These are phyloP conservation scores for Liposcelis brunnea DNA, from an alignment of 2,888 invertebrate genomes.

Conservation along the genomic window DNA sequence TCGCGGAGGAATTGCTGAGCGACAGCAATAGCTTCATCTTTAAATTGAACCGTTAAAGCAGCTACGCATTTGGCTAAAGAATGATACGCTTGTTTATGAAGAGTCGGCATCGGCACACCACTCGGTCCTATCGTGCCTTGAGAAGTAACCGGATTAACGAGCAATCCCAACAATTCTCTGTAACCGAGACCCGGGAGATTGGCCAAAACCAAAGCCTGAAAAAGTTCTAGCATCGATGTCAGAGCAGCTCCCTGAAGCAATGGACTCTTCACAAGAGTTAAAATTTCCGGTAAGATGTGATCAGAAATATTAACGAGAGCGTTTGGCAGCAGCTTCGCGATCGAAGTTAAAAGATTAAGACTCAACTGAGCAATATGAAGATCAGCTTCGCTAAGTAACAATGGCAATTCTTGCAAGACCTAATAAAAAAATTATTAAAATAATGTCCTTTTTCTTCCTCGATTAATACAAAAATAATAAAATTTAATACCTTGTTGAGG, in stretches of 20 bases:
- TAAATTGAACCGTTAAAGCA: constrained; percentile 69
- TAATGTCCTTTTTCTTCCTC: background rate
- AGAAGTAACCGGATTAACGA: constrained; percentile 52
- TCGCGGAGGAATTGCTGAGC: constrained; percentile 52
- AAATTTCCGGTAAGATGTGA: constrained; percentile 67
- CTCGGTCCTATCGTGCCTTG: constrained; percentile 20
- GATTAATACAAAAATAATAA: constrained; percentile 22
- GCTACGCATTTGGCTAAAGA: constrained; percentile 95
- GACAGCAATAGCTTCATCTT: constrained; percentile 46
- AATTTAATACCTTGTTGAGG: constrained; percentile 40
- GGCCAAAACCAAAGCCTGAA: constrained; percentile 76
- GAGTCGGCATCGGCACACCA: constrained; percentile 20
- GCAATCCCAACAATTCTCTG: constrained; percentile 57
- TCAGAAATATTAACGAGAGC: constrained; percentile 54
- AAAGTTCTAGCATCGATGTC: constrained; percentile 76
- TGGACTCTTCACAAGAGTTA: constrained; percentile 76
- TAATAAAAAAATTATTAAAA: constrained; percentile 18
- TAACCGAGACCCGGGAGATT: constrained; percentile 65
- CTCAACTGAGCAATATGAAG: constrained; percentile 92
- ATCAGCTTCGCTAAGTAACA: constrained; percentile 83
- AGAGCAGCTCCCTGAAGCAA: constrained; percentile 84
- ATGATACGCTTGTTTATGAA: constrained; percentile 68
- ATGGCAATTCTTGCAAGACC: constrained; percentile 77
- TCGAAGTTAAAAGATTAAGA: constrained; percentile 62
- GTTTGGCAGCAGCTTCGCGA: constrained; percentile 59